A percentile compares a stretch with the other conserved stretches of the same genome.
Conservation (phyloP, 2,797 vertebrate species). For the Halcyon chelicuti region DNA sequence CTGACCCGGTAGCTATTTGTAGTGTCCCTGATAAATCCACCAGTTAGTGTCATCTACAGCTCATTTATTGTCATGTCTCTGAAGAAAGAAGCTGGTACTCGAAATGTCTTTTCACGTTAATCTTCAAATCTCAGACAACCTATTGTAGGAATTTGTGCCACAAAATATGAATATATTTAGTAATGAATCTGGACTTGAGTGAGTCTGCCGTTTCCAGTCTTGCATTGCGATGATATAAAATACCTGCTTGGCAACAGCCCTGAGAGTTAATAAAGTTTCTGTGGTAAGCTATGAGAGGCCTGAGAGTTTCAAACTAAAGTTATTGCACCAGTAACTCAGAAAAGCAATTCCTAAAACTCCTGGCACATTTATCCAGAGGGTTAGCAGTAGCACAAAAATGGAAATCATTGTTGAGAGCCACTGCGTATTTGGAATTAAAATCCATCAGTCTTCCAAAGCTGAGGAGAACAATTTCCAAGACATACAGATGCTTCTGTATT, state of each 20-base stretch:
- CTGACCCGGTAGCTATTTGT: background rate
- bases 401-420: constrained; percentile 79
- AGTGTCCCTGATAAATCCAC: background rate
- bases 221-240: constrained; percentile 73
- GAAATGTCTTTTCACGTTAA: background rate
- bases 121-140: constrained; percentile 8
- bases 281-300: constrained; percentile 79
- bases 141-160: constrained; percentile 16
- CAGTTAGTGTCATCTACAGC: background rate
- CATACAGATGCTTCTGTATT: constrained; percentile 60
- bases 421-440: constrained; percentile 78
- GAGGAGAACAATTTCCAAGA: constrained; percentile 57
- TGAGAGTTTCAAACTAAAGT: constrained; percentile 81
- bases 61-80: background rate
- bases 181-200: constrained; percentile 70
- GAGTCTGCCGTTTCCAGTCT: constrained; percentile 61
- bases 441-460: constrained; percentile 75
- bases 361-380: constrained; percentile 80
- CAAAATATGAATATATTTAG: constrained; percentile 28
- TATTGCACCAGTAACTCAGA: constrained; percentile 83
- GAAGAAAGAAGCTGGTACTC: background rate
- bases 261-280: constrained; percentile 80
- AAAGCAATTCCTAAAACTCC: constrained; percentile 83
- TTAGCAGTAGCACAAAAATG: constrained; percentile 74
- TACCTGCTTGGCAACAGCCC: constrained; percentile 72